Base-by-base conservation (phyloP, 2,113 vertebrate genomes). In the Leptocoma aspasia region DNA sequence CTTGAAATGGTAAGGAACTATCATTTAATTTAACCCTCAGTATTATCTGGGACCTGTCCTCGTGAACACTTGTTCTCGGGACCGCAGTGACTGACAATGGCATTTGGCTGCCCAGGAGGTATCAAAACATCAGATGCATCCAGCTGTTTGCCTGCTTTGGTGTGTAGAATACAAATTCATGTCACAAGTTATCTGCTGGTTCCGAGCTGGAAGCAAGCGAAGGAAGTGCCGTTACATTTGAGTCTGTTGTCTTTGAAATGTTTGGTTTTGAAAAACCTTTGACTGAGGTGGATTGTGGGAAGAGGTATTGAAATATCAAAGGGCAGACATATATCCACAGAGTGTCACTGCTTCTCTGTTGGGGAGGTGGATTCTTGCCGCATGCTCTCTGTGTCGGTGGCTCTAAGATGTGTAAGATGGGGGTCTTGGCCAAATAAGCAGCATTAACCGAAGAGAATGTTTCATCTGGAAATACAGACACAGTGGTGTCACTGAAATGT, bases 1-100 rank as follows among this genome's bases (percentile, higher is more conserved):
- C 98, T 99, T 91, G 99, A 99, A 97, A 99, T 99, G 99, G 99
- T 99, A 97, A 97, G 95, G 88, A 89, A 9, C 22, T 45, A 7
- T 13, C 23, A 19, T 59, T 69, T 73, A 65, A 35, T 27, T 5
- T 73, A 79, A 47, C 16, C 21, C 9, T 61, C 7, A 4, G 1
- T 63, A 15, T 73, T 69, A 6, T n/a, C 28, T 44, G n/a, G 63
- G 64, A 39, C 63, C 52, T 90, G n/a, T 42, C 24, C 26, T 80
- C 0, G 0, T 63, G 52, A 41, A 27, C 53, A 11, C 59, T 91
- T 87, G n/a, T 72, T 84, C 66, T 52, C 0, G 1, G 45, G 76
- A 71, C 57, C n/a, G 13, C 30, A 23, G 64, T 95, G 82, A 90
- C 91, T 37, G 75, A 79, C 78, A 82, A 47, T 37, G 77, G 79